A percentile compares a stretch with the other conserved stretches of the same genome.
These are phyloP conservation scores for Caenorhabditis zanzibari DNA, from an alignment of 2,888 invertebrate species.

Conservation along the genomic window DNA sequence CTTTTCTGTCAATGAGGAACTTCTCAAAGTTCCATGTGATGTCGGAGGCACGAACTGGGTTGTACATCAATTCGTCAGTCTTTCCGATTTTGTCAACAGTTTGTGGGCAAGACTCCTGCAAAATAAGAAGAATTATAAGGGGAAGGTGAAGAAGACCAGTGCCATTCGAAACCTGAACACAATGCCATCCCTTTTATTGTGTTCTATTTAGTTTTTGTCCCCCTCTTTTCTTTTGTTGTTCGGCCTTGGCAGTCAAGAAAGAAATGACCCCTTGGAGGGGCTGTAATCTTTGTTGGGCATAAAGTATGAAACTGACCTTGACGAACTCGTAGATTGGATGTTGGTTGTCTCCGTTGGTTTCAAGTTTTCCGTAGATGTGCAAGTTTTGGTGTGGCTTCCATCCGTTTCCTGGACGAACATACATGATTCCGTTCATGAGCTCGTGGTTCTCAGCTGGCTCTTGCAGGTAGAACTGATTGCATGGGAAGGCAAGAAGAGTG, in stretches of 20 bases:
- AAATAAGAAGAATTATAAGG: constrained; percentile 40
- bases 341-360: constrained; percentile 83
- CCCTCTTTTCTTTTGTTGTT: constrained; percentile 39
- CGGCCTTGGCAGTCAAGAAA: constrained; percentile 43
- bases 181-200: constrained; percentile 49
- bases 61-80: constrained; percentile 82
- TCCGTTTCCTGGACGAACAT: constrained; percentile 83
- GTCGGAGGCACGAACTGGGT: constrained; percentile 81
- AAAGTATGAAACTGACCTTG: constrained; percentile 76
- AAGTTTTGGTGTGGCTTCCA: constrained; percentile 83
- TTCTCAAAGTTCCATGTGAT: constrained; percentile 84
- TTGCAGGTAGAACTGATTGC: constrained; percentile 83
- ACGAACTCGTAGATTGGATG: constrained; percentile 83
- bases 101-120: constrained; percentile 83
- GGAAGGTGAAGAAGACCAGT: constrained; percentile 21
- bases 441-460: constrained; percentile 84
- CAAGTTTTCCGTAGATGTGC: constrained; percentile 83
- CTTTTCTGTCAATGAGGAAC: constrained; percentile 82
- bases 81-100: constrained; percentile 82
- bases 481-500: constrained; percentile 83
- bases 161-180: constrained; percentile 51
- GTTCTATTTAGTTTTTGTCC: constrained; percentile 33
- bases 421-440: constrained; percentile 81
- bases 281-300: constrained; percentile 34
- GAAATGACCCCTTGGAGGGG: constrained; percentile 37